These are phyloP conservation scores for Mesochorus sp. DNA, from an alignment of 2,888 invertebrate species.

Conservation along the genomic window DNA sequence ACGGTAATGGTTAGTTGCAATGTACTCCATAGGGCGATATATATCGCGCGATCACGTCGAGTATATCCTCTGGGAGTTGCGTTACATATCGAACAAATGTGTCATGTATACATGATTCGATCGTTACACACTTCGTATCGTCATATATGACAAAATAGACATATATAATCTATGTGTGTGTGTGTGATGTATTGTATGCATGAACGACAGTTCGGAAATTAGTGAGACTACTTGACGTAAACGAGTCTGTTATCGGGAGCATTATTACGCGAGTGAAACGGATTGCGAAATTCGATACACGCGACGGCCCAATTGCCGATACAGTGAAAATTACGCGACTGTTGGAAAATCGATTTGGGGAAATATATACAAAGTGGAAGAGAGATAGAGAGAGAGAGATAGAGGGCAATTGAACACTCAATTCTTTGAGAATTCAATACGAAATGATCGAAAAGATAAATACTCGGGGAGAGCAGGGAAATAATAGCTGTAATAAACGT, in stretches of 20 bases:
- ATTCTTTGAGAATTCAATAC: neutral
- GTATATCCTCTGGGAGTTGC: constrained; percentile 14
- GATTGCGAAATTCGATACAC: constrained; percentile 16
- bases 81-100: constrained; percentile 17
- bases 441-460: constrained; percentile 57
- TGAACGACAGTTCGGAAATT: constrained; percentile 17
- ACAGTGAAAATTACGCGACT: constrained; percentile 29
- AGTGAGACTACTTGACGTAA: neutral
- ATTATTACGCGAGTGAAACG: neutral
- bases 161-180: neutral
- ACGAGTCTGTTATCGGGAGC: constrained; percentile 13
- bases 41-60: neutral
- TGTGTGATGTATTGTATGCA: neutral
- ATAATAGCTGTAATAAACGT: constrained; percentile 68
- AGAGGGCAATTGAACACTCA: neutral
- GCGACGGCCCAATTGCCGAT: constrained; percentile 11
- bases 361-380: neutral
- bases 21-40: neutral
- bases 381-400: constrained; percentile 4
- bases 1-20: neutral
- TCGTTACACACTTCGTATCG: constrained; percentile 22
- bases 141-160: constrained; percentile 10
- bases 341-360: constrained; percentile 17
- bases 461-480: constrained; percentile 37
- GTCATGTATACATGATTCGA: neutral